Conservation (phyloP, 2,113 vertebrate species). For the Gopherus evgoodei region DNA sequence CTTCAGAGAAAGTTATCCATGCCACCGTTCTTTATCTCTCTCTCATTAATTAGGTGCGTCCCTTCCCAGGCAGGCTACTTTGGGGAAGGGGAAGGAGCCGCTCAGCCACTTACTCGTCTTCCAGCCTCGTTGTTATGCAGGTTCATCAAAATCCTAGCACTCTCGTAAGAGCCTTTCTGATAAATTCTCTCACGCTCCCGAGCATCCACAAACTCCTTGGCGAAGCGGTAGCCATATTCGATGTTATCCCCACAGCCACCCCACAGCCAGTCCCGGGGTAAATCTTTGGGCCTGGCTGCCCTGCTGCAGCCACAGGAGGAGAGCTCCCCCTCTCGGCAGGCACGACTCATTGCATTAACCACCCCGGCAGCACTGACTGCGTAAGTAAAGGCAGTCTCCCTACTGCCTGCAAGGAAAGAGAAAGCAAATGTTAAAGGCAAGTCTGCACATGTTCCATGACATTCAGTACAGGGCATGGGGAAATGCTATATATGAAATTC, state of each 20-base stretch:
- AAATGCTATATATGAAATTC: neutral
- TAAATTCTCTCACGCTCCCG: constrained; percentile 94
- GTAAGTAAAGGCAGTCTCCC: constrained; percentile 97
- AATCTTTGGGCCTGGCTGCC: constrained; percentile 91
- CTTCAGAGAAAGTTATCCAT: neutral
- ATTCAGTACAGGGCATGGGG: neutral
- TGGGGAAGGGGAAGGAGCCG: accelerated
- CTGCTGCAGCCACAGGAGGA: constrained; percentile 97
- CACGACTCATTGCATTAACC: constrained; percentile 96
- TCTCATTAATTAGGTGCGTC: neutral
- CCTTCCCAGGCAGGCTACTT: neutral
- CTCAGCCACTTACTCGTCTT: constrained; percentile 85
- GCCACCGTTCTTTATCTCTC: too few relatives aligned
- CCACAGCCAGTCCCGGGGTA: constrained; percentile 98
- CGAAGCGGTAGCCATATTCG: constrained; percentile 96
- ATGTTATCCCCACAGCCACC: constrained; percentile 98
- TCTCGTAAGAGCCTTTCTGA: constrained; percentile 91
- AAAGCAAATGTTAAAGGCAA: neutral
- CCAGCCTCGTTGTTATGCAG: constrained; percentile 98
- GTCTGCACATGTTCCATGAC: neutral
- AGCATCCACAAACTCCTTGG: constrained; percentile 97
- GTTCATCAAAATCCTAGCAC: constrained; percentile 93
- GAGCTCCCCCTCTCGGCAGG: constrained; percentile 96
- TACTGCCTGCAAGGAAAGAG: constrained; percentile 85
- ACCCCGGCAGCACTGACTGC: constrained; percentile 96